phyloP scores from a whole-genome alignment of 2,113 vertebrate species.

The Danionella cerebrum region DNA sequence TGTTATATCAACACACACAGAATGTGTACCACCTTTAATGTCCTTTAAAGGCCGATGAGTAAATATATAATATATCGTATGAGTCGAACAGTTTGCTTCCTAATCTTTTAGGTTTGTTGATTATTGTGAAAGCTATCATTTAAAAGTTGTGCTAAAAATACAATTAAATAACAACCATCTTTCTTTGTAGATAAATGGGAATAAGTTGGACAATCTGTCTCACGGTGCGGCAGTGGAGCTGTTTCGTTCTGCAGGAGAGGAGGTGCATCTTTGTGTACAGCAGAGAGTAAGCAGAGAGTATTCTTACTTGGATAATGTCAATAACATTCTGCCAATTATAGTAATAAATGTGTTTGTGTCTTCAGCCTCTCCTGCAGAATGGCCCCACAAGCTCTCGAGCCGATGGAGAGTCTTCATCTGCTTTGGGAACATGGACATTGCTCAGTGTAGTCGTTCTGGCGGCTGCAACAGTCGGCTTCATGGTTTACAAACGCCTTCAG shows the following conservation, averaged over 20 bases:
- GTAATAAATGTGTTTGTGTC: not conserved
- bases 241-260: conserved; percentile 78
- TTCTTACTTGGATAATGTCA: not conserved
- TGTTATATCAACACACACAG: too few relatives aligned
- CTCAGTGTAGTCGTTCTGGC: conserved; percentile 5
- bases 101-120: too few relatives aligned
- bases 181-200: conserved; percentile 77
- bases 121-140: too few relatives aligned
- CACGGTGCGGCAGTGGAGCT: conserved; percentile 80
- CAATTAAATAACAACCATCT: too few relatives aligned
- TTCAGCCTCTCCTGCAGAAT: conserved; percentile 45
- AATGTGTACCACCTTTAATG: too few relatives aligned
- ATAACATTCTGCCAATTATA: not conserved
- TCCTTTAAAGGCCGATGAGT: too few relatives aligned
- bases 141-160: too few relatives aligned
- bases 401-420: conserved; percentile 28
- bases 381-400: conserved; percentile 41
- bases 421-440: conserved; percentile 31
- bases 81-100: too few relatives aligned
- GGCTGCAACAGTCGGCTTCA: conserved; percentile 11
- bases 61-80: too few relatives aligned
- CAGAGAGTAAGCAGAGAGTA: conserved; percentile 66
- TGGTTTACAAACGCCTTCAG: conserved; percentile 41
- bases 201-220: conserved; percentile 66
- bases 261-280: conserved; percentile 76